Evolutionary conservation across 1,140 invertebrate species (phyloP), one percentile per base, ranked within the genome.

Genomic region (Trachelipus rathkii): DNA sequence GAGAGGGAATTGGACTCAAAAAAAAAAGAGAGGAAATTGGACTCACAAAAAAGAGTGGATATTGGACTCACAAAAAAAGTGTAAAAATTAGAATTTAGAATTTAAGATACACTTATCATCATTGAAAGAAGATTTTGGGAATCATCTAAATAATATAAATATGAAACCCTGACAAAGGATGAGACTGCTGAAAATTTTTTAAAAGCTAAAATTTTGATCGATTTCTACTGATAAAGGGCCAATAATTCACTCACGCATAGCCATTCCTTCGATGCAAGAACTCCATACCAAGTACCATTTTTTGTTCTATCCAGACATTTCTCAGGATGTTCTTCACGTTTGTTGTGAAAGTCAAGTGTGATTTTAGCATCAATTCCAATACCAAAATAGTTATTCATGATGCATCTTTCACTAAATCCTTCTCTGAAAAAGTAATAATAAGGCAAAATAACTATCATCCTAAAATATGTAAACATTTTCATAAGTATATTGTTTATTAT

Each of bases 351-450:
- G 83, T 98, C 96, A 10, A 99, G 85, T 10, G 95, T 95, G 43
- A 99, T 98, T 86, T 99, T 98, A 0, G 97, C 97, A 87, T 99
- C 97, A 70, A 99, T 95, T 13, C 97, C 97, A 84, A 99, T 99
- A 7, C 97, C 97, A 86, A 99, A 99, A 85, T 99, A 99, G 85
- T 99, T 98, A 84, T 98, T 99, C 96, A 99, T 98, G 0, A 98
- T 96, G 80, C 94, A 96, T 79, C 92, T 91, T 85, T 98, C 96
- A 81, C 92, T 92, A 85, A 95, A 97, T 5, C 95, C 94, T 86
- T 95, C 93, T 84, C 90, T 91, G 83, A n/a, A 78, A 70, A 1
- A n/a, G n/a, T n/a, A n/a, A n/a, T n/a, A 70, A 73, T 7, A 15
- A 50, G 8, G 11, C 19, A 60, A 60, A 60, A 60, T 60, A 60